These are phyloP conservation scores for Balearica regulorum DNA, from an alignment of 2,797 vertebrate species.

Conservation along the genomic window DNA sequence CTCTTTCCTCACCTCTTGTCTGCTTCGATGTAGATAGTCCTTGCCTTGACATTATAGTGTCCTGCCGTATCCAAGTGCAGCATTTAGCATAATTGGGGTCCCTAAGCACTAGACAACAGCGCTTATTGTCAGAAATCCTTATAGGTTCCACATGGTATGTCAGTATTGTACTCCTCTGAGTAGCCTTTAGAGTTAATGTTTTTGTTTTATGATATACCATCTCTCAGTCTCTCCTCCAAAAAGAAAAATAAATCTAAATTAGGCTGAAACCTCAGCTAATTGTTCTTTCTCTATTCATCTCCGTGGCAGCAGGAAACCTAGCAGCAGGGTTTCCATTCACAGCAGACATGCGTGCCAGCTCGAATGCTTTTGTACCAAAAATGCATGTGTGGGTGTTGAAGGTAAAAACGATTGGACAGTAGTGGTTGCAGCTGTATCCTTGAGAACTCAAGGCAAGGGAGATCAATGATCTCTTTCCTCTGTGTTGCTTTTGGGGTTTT, in stretches of 20 bases:
- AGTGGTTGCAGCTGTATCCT: conserved; percentile 24
- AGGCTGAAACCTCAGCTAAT: background rate
- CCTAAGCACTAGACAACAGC: no score
- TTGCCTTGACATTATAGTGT: background rate
- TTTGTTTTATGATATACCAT: background rate
- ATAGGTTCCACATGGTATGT: background rate
- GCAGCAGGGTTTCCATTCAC: conserved; percentile 11
- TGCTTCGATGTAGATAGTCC: background rate
- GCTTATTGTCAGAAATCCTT: background rate
- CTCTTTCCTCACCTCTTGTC: background rate
- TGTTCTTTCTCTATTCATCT: conserved; percentile 28
- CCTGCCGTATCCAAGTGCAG: background rate
- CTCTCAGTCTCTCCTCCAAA: background rate
- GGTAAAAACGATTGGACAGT: background rate
- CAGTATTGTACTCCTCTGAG: background rate
- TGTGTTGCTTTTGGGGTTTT: background rate
- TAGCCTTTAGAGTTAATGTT: background rate
- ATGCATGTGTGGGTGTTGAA: background rate
- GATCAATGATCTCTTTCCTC: background rate
- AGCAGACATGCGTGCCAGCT: background rate
- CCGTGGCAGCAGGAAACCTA: conserved; percentile 45
- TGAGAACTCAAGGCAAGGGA: background rate
- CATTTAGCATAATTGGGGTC: background rate
- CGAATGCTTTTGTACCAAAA: background rate
- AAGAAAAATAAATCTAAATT: background rate